Percentiles rank a stretch among this genome's conserved stretches.
Conservation (phyloP, 2,113 vertebrate species). For the Tonatia bakeri region DNA sequence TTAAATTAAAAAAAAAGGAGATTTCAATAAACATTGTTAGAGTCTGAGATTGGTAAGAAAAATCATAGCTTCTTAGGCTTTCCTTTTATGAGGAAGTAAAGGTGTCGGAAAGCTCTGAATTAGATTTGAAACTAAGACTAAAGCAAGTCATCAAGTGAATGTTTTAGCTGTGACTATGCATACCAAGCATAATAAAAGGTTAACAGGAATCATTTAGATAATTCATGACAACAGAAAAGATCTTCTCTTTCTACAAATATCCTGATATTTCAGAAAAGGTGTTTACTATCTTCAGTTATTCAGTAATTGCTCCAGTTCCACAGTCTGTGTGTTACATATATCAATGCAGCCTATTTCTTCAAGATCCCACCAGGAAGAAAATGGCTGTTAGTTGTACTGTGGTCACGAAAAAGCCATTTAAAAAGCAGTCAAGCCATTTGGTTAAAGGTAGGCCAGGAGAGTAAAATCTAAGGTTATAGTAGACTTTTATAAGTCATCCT, state of each 20-base stretch:
- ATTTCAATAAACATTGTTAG: neutral
- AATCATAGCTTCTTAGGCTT: neutral
- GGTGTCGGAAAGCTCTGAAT: neutral
- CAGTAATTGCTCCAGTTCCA: neutral
- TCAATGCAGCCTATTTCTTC: conserved; percentile 1
- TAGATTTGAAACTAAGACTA: neutral
- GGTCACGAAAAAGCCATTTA: conserved; percentile 49
- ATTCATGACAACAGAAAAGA: neutral
- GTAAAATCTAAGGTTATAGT: conserved; percentile 38
- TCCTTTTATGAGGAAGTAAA: neutral
- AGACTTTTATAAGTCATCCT: conserved; percentile 26
- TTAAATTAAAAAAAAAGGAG: too few relatives aligned
- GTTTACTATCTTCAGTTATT: neutral
- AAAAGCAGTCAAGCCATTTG: conserved; percentile 58
- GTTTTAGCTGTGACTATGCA: neutral
- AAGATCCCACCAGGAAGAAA: conserved; percentile 28
- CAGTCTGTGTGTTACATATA: neutral
- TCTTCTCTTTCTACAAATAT: neutral
- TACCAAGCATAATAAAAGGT: neutral
- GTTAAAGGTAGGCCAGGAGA: conserved; percentile 60
- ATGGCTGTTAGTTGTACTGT: neutral
- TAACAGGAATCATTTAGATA: neutral
- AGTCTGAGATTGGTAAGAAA: neutral
- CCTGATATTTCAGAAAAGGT: neutral
- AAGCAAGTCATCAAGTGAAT: neutral